These are phyloP conservation scores for Natrix natrix DNA, from an alignment of 2,797 vertebrate species.

Conservation along the genomic window DNA sequence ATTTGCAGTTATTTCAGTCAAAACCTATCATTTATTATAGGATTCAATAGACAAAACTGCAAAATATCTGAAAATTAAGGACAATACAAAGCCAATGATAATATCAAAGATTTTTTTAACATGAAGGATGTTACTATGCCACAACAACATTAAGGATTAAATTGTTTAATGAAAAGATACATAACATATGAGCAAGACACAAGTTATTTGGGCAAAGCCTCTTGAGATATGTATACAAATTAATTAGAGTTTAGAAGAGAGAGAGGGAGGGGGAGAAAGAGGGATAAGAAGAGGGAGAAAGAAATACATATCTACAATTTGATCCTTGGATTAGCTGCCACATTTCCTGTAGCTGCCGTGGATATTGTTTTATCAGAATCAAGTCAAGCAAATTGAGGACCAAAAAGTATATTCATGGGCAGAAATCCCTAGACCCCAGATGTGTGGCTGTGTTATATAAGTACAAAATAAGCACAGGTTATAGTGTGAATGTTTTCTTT, in stretches of 20 bases:
- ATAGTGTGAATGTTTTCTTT: not conserved
- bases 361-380: not conserved
- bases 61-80: slow-evolving; percentile 44
- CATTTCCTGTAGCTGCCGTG: not conserved
- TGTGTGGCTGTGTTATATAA: not conserved
- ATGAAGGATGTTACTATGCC: slow-evolving; percentile 19
- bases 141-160: slow-evolving; percentile 30
- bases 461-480: not conserved
- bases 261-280: not conserved
- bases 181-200: slow-evolving; percentile 37
- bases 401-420: not conserved
- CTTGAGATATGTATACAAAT: not conserved
- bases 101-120: slow-evolving; percentile 38
- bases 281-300: not conserved
- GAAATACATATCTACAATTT: not conserved
- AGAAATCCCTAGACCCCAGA: not conserved
- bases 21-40: slow-evolving; percentile 43
- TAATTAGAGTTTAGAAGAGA: not conserved
- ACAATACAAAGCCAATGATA: slow-evolving; percentile 37
- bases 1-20: not conserved
- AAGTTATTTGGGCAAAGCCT: not conserved
- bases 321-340: not conserved
- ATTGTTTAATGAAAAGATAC: slow-evolving; percentile 40
- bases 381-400: not conserved
- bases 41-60: not conserved